Base-by-base conservation (phyloP, 2,797 vertebrate genomes). In the Pogoniulus pusillus region DNA sequence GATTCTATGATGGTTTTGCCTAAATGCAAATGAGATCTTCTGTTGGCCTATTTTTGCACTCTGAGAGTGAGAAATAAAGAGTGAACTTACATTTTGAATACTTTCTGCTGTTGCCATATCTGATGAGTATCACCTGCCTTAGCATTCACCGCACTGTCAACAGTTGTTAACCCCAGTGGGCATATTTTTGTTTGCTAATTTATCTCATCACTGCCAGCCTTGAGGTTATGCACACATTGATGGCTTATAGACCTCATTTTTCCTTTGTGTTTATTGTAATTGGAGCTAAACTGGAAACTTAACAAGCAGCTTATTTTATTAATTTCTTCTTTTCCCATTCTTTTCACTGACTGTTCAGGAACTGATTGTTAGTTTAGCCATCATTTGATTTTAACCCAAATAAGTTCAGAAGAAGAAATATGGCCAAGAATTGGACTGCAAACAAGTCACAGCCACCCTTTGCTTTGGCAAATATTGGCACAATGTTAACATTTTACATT, bases 181-280 rank as follows among this genome's bases (percentile, higher is more conserved):
- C 71, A 91, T 83, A 94, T 74, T 93, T 94, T 79, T 92, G 53
- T 90, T 90, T 85, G 68, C 58, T 94, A 91, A 93, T 60, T 90
- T 82, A 39, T 51, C 68, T 95, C 30, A 13, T 93, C 90, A 58
- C 54, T 90, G 53, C 32, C 65, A 91, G 81, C 72, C 90, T 90
- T 76, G 81, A 88, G 80, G 85, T 96, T 79, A 88, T 29, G 17
- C 16, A 68, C 49, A 69, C 82, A 91, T 47, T 86, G 83, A 82
- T 89, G 89, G 79, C 59, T 93, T 85, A 65, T 29, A 76, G 90
- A 60, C 23, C 59, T 82, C 13, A 1, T 43, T 87, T 89, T 78
- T 66, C 66, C 23, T 86, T 73, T 82, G 60, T 79, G 41, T 70
- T 86, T 94, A 70, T 66, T 76, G 34, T 43, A 87, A 79, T 26